Evolutionary conservation across 2,113 vertebrate genomes (phyloP).

Genomic region (Eclectus roratus): DNA sequence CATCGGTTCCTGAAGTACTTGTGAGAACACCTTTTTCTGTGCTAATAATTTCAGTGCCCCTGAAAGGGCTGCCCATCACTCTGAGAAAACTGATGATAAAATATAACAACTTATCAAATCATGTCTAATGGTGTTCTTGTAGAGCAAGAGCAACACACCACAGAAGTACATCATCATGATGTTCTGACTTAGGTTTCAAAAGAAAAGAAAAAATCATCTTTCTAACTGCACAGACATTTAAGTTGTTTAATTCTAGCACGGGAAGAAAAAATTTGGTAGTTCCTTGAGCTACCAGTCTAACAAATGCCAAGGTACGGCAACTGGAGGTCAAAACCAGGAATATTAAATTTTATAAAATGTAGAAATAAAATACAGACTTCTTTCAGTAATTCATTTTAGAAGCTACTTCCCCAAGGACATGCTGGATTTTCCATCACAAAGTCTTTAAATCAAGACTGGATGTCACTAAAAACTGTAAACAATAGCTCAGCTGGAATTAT

Average conservation of each 20-base stretch:
- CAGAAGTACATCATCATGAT: background rate
- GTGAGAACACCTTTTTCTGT: background rate
- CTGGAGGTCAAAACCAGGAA: background rate
- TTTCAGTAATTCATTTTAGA: background rate
- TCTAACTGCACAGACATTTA: background rate
- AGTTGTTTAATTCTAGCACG: background rate
- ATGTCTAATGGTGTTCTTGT: background rate
- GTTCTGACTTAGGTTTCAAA: background rate
- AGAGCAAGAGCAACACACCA: background rate
- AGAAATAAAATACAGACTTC: background rate
- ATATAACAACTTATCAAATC: background rate
- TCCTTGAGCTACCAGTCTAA: background rate
- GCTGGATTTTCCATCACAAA: background rate
- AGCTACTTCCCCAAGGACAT: background rate
- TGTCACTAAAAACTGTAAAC: background rate
- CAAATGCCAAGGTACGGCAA: background rate
- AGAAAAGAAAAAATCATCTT: background rate
- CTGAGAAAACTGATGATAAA: background rate
- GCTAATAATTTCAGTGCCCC: background rate
- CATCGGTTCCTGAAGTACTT: background rate
- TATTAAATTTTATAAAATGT: background rate
- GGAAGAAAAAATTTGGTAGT: background rate
- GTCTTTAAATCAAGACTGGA: background rate
- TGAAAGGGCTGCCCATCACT: background rate
- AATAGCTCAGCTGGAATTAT: background rate